phyloP scores from a whole-genome alignment of 2,797 vertebrate species.

The Tapirus indicus region DNA sequence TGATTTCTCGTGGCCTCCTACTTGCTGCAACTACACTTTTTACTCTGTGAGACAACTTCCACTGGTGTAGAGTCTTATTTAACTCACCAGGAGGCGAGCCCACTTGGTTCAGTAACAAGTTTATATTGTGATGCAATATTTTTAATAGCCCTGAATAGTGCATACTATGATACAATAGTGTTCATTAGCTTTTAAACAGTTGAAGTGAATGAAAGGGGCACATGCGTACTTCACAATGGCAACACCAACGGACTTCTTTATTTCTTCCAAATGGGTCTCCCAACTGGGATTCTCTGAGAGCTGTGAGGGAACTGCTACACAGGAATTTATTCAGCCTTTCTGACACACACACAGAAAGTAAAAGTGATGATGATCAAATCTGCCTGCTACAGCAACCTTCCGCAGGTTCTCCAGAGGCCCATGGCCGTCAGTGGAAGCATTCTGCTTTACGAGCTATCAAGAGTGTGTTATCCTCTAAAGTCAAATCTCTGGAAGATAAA shows the following conservation, averaged over 20 bases:
- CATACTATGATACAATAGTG: background rate
- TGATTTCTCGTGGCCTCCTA: too few relatives aligned
- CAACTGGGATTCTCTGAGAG: background rate
- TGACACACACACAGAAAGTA: background rate
- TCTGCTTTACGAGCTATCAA: conserved; percentile 59
- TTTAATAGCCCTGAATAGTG: background rate
- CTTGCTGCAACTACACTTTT: too few relatives aligned
- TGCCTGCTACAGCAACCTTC: background rate
- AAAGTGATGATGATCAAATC: background rate
- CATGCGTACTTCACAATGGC: background rate
- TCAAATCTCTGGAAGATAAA: conserved; percentile 56
- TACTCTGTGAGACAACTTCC: too few relatives aligned
- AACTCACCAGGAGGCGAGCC: too few relatives aligned
- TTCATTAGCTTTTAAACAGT: background rate
- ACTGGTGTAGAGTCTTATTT: too few relatives aligned
- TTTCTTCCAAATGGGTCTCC: background rate
- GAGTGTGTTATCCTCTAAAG: conserved; percentile 50
- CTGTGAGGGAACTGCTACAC: background rate
- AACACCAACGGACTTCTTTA: background rate
- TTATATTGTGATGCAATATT: background rate
- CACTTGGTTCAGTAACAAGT: too few relatives aligned
- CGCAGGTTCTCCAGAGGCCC: background rate
- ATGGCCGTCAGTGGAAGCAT: background rate
- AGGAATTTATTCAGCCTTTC: background rate
- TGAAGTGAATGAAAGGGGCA: conserved; percentile 44